phyloP scores from a whole-genome alignment of 35 echinoderm and acorn worm genomes.

The Ptychodera flava region DNA sequence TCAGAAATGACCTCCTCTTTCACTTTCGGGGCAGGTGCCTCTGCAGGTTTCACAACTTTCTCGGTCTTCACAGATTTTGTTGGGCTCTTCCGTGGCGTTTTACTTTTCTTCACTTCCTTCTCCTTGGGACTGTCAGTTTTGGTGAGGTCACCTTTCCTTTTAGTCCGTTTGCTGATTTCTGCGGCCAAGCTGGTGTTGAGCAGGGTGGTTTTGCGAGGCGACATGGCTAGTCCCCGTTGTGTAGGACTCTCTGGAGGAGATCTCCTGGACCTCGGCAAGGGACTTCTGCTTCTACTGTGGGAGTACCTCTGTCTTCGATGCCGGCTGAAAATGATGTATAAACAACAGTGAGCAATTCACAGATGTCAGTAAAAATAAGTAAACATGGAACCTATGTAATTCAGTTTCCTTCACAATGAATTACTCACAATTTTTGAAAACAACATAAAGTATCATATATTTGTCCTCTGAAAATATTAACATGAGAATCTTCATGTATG shows the following conservation, averaged over 20 bases:
- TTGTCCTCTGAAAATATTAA: too few relatives aligned
- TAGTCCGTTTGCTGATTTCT: neutral
- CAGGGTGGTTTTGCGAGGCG: neutral
- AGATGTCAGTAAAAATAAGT: too few relatives aligned
- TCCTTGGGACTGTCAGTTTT: neutral
- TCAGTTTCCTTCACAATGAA: too few relatives aligned
- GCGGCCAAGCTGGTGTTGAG: neutral
- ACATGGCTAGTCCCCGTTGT: neutral
- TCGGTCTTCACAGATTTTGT: neutral
- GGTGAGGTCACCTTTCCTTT: too few relatives aligned
- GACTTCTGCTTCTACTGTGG: neutral
- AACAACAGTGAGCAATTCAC: too few relatives aligned
- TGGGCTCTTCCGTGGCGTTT: neutral
- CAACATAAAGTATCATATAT: too few relatives aligned
- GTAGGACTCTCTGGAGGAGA: neutral
- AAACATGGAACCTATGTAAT: too few relatives aligned
- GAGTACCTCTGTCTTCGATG: neutral
- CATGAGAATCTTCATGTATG: too few relatives aligned
- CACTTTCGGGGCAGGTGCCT: slow-evolving; percentile 16
- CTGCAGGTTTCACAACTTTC: slow-evolving; percentile 45
- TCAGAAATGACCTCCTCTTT: slow-evolving; percentile 36
- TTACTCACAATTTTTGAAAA: too few relatives aligned
- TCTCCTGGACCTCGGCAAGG: neutral
- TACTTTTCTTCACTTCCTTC: neutral
- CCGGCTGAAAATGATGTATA: neutral